Evolutionary conservation across 2,888 invertebrate genomes (phyloP).

Genomic region (Pheosia tremula): DNA sequence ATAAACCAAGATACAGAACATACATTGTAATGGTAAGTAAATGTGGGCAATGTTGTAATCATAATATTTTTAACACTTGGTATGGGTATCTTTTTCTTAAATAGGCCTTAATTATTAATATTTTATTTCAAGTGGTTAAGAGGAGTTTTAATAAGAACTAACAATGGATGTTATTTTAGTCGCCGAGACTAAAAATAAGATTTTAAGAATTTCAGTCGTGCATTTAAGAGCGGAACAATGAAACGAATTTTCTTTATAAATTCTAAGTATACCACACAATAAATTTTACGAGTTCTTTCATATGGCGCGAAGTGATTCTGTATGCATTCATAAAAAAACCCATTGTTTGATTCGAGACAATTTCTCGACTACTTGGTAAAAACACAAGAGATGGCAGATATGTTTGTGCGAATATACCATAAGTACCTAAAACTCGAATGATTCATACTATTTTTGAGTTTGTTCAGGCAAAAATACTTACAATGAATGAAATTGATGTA

Average conservation of each 20-base stretch:
- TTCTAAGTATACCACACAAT: conserved; percentile 20
- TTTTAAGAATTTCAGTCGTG: background rate
- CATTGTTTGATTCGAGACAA: conserved; percentile 24
- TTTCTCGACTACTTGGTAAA: conserved; percentile 34
- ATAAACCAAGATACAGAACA: no score
- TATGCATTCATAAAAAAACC: conserved; percentile 23
- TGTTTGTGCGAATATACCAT: conserved; percentile 16
- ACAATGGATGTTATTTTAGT: no score
- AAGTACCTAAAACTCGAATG: conserved; percentile 16
- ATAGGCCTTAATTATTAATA: no score
- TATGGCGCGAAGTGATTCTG: conserved; percentile 27
- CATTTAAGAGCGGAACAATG: background rate
- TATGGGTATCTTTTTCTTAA: no score
- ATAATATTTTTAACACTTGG: no score
- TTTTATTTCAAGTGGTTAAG: no score
- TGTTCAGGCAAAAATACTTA: background rate
- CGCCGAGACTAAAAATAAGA: background rate
- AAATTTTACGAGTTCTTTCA: conserved; percentile 18
- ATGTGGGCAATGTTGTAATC: no score
- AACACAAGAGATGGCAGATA: conserved; percentile 21
- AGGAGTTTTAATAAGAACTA: no score
- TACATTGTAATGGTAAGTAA: no score
- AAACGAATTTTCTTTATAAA: conserved; percentile 21
- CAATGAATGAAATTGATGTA: background rate
- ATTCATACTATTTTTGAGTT: conserved; percentile 15